These are phyloP conservation scores for Coregonus sp. DNA, from an alignment of 2,797 vertebrate species.

Conservation along the genomic window DNA sequence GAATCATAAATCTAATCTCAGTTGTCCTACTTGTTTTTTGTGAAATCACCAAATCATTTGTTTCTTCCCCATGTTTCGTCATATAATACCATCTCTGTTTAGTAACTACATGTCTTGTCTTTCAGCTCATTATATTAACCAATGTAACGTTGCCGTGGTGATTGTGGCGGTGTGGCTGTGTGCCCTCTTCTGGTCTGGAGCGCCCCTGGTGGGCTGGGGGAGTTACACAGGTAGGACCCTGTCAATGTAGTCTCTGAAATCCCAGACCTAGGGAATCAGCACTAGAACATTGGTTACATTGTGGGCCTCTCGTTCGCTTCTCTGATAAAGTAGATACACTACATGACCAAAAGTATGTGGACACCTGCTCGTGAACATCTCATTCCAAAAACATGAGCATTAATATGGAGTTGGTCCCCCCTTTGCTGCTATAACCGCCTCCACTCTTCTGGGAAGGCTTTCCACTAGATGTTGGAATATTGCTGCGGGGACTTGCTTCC, in stretches of 20 bases:
- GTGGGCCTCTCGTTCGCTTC: too few relatives aligned
- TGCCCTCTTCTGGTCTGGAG: constrained; percentile 54
- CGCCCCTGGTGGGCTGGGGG: constrained; percentile 56
- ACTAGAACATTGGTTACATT: too few relatives aligned
- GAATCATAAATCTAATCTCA: background rate
- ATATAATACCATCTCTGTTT: background rate
- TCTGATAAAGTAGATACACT: too few relatives aligned
- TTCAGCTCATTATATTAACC: constrained; percentile 51
- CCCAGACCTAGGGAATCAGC: too few relatives aligned
- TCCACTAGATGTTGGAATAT: too few relatives aligned
- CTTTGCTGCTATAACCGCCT: too few relatives aligned
- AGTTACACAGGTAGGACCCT: constrained; percentile 55
- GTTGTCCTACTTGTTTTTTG: background rate
- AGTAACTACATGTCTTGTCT: background rate
- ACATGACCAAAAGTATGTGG: too few relatives aligned
- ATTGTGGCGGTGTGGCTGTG: constrained; percentile 49
- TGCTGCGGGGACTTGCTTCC: too few relatives aligned
- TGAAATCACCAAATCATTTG: background rate
- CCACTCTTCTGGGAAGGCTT: too few relatives aligned
- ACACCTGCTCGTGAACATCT: too few relatives aligned
- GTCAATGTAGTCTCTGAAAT: background rate
- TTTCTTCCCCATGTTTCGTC: background rate
- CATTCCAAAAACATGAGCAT: too few relatives aligned
- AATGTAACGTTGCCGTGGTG: constrained; percentile 37
- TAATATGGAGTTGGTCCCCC: too few relatives aligned